These are phyloP conservation scores for Calliopum simillimum DNA, from an alignment of 2,888 invertebrate species.

Conservation along the genomic window DNA sequence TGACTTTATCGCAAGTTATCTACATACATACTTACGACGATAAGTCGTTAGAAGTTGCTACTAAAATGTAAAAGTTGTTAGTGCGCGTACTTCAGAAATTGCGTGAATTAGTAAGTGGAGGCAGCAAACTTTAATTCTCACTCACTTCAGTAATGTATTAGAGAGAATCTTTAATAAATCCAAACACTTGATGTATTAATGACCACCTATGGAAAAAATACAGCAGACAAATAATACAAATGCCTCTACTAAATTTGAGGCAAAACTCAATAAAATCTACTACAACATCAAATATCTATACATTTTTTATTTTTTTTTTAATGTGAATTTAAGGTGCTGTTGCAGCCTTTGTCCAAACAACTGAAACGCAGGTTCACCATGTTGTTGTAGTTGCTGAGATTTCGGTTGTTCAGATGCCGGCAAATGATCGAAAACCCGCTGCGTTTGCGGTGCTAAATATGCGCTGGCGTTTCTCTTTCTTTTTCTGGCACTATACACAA, in stretches of 20 bases:
- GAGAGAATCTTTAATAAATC: conserved; percentile 32
- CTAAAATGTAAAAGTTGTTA: no score
- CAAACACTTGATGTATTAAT: conserved; percentile 35
- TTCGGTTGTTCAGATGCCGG: conserved; percentile 29
- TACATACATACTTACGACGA: no score
- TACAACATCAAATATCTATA: conserved; percentile 21
- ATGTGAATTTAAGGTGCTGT: not conserved
- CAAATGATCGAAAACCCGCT: conserved; percentile 30
- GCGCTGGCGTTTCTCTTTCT: conserved; percentile 22
- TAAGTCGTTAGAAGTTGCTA: no score
- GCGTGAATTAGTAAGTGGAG: no score
- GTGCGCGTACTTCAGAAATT: no score
- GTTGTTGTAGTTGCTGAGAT: conserved; percentile 12
- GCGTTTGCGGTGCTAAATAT: conserved; percentile 37
- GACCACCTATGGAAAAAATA: conserved; percentile 26
- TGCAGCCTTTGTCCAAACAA: not conserved
- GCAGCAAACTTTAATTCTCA: conserved; percentile 13
- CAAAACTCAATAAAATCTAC: conserved; percentile 20
- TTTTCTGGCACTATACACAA: not conserved
- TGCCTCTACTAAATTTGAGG: not conserved
- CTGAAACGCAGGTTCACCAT: conserved; percentile 17
- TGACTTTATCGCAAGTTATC: no score
- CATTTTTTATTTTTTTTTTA: not conserved
- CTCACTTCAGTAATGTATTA: conserved; percentile 21
- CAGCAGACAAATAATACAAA: not conserved